Percentiles rank a stretch among this genome's conserved stretches.
Evolutionary conservation across 2,113 vertebrate genomes (phyloP).

Genomic region (Poeciliopsis occidentalis): DNA sequence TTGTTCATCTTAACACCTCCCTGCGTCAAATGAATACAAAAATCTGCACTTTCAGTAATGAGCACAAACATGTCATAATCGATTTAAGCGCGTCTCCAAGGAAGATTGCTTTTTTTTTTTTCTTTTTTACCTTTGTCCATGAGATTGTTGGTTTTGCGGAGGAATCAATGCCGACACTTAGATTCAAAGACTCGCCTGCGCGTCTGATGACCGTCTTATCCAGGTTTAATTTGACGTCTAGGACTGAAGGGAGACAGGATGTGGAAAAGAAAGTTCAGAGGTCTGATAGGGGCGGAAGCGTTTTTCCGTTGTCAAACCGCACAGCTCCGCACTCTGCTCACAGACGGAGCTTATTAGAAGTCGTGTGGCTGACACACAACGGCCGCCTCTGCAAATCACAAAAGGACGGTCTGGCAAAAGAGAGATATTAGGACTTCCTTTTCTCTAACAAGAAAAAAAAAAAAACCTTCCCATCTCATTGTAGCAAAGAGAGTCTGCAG

Average conservation of each 20-base stretch:
- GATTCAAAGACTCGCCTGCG: slow-evolving; percentile 82
- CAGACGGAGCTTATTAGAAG: slow-evolving; percentile 58
- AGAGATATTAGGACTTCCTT: slow-evolving; percentile 29
- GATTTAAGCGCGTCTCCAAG: not conserved
- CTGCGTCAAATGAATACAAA: slow-evolving; percentile 56
- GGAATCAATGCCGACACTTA: slow-evolving; percentile 82
- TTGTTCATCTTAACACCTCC: slow-evolving; percentile 64
- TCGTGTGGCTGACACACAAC: slow-evolving; percentile 47
- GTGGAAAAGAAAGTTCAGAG: slow-evolving; percentile 50
- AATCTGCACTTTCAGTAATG: slow-evolving; percentile 6
- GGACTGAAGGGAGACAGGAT: slow-evolving; percentile 78
- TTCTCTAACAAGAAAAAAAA: slow-evolving; percentile 8
- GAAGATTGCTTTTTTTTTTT: slow-evolving; percentile 4
- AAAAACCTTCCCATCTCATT: slow-evolving; percentile 9
- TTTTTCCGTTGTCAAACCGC: slow-evolving; percentile 47
- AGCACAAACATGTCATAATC: not conserved
- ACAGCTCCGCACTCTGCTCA: slow-evolving; percentile 45
- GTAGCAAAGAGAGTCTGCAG: slow-evolving; percentile 13
- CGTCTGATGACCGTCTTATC: slow-evolving; percentile 83
- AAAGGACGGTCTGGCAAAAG: slow-evolving; percentile 13
- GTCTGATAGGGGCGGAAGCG: slow-evolving; percentile 44
- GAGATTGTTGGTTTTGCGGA: slow-evolving; percentile 83
- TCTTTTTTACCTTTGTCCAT: slow-evolving; percentile 88
- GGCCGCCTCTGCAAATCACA: slow-evolving; percentile 38
- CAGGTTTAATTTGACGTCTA: slow-evolving; percentile 88